These are phyloP conservation scores for Pseudococcus longispinus DNA, from an alignment of 2,888 invertebrate species.

Conservation along the genomic window DNA sequence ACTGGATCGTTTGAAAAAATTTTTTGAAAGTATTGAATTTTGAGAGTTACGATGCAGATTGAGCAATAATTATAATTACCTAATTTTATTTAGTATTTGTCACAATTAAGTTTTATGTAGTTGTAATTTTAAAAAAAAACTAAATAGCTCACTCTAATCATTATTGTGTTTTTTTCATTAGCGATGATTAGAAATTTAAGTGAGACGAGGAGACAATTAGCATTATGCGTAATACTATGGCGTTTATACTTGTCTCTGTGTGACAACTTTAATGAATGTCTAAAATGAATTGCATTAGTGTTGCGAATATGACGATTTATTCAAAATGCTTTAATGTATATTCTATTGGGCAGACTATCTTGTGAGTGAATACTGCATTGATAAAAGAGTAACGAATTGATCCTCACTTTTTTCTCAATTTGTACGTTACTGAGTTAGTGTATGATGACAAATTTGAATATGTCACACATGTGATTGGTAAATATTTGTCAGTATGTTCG, in stretches of 20 bases:
- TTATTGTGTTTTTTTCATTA: constrained; percentile 37
- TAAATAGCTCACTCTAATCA: neutral
- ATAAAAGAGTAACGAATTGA: neutral
- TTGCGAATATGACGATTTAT: constrained; percentile 22
- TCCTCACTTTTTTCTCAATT: neutral
- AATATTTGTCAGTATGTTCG: constrained; percentile 47
- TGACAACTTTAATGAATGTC: constrained; percentile 49
- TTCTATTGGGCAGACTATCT: neutral
- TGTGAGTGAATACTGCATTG: neutral
- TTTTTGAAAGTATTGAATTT: neutral
- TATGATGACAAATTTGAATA: constrained; percentile 41
- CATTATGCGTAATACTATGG: constrained; percentile 47
- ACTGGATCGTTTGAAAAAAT: too few species aligned
- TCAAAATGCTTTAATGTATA: constrained; percentile 3
- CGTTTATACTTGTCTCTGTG: constrained; percentile 53
- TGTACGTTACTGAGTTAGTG: neutral
- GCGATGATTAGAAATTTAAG: constrained; percentile 42
- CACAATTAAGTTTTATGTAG: too few species aligned
- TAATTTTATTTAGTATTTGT: neutral
- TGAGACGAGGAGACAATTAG: constrained; percentile 54
- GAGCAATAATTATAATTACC: neutral
- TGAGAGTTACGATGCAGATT: neutral
- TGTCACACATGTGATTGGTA: constrained; percentile 54
- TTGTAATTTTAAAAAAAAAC: neutral
- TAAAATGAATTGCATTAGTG: neutral